Evolutionary conservation across 2,888 invertebrate species (phyloP).

Genomic region (Aricia artaxerxes): DNA sequence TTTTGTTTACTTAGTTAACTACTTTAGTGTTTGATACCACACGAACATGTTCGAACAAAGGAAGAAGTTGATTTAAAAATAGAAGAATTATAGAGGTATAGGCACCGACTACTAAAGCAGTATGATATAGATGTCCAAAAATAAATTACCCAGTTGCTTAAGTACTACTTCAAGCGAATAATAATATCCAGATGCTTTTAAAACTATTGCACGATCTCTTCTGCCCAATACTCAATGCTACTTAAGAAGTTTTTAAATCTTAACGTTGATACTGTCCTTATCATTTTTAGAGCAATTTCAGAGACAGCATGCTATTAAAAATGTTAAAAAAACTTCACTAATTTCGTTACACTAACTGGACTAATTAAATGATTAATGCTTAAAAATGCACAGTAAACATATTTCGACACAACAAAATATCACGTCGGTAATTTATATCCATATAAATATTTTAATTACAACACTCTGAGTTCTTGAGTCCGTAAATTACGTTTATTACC

Average conservation of each 20-base stretch:
- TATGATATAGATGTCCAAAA: too few species aligned
- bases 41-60: too few species aligned
- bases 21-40: too few species aligned
- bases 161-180: neutral
- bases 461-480: neutral
- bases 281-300: too few species aligned
- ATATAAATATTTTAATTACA: neutral
- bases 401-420: neutral
- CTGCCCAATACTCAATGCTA: neutral
- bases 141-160: too few species aligned
- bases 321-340: too few species aligned
- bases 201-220: neutral
- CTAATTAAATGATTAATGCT: neutral
- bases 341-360: neutral
- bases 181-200: neutral
- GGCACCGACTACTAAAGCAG: too few species aligned
- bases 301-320: too few species aligned
- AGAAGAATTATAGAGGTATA: too few species aligned
- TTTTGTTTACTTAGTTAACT: too few species aligned
- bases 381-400: neutral
- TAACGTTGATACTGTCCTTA: too few species aligned
- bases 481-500: constrained; percentile 3
- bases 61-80: too few species aligned
- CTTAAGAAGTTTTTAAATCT: neutral
- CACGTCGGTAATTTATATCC: neutral